Percentiles rank a stretch among this genome's conserved stretches.
Evolutionary conservation across 2,113 vertebrate species (phyloP).

Genomic region (Aldabrachelys gigantea): DNA sequence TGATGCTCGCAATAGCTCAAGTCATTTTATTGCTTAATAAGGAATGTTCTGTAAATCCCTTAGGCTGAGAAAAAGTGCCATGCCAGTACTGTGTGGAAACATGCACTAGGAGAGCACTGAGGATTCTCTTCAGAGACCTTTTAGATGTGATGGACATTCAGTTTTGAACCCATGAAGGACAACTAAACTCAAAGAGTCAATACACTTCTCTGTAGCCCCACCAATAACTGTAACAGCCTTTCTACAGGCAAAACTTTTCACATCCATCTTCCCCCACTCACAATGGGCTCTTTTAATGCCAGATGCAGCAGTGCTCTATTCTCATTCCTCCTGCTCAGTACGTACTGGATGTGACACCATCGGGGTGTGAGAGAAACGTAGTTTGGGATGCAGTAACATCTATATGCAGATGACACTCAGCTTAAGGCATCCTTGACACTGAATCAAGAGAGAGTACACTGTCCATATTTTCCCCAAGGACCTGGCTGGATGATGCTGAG

Average conservation of each 20-base stretch:
- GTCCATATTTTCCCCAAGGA: background rate
- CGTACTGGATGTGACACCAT: background rate
- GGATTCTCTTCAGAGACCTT: background rate
- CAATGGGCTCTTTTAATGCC: background rate
- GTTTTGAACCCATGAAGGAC: background rate
- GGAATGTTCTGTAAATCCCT: background rate
- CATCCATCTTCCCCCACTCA: background rate
- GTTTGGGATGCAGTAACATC: background rate
- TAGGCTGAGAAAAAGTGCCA: background rate
- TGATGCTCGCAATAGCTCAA: background rate
- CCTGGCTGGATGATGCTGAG: background rate
- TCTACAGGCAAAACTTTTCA: background rate
- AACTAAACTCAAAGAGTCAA: background rate
- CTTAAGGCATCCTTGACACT: background rate
- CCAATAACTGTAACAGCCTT: background rate
- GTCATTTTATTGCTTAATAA: background rate
- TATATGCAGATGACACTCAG: background rate
- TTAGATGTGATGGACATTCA: background rate
- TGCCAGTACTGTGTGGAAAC: background rate
- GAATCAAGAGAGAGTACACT: background rate
- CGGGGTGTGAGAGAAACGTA: background rate
- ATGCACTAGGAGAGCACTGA: background rate
- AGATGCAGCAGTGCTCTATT: background rate
- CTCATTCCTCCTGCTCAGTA: background rate
- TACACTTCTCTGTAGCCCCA: background rate